phyloP scores from a whole-genome alignment of 2,797 vertebrate genomes.

The Bryconaethiops microstoma region DNA sequence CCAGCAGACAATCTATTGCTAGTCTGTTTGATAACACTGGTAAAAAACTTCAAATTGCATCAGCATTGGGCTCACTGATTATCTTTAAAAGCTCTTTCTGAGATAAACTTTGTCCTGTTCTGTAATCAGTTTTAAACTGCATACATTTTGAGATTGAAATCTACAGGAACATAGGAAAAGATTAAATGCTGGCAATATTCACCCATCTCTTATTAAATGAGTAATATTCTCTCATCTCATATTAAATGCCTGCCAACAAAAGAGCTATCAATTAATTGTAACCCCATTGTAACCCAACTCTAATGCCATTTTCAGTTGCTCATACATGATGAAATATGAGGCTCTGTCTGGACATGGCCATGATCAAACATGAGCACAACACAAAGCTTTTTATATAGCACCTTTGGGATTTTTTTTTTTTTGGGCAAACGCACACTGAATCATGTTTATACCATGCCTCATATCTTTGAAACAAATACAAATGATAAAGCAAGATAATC shows the following conservation, averaged over 20 bases:
- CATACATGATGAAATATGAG: not conserved
- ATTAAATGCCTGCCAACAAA: slow-evolving; percentile 16
- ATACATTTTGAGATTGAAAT: too few species aligned
- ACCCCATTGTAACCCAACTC: not conserved
- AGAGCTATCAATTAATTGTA: slow-evolving; percentile 22
- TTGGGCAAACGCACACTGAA: too few species aligned
- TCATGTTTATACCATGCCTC: not conserved
- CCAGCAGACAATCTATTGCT: not conserved
- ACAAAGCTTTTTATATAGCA: not conserved
- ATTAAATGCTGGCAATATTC: not conserved
- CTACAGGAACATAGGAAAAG: too few species aligned
- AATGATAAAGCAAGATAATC: not conserved
- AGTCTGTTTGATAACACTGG: not conserved
- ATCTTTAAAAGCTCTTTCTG: not conserved
- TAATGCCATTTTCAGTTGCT: not conserved
- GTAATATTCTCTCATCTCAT: not conserved
- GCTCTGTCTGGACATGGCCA: not conserved
- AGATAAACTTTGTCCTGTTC: not conserved
- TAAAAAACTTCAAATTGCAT: not conserved
- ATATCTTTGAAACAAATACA: not conserved
- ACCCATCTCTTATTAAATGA: not conserved
- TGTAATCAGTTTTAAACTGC: too few species aligned
- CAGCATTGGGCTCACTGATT: not conserved
- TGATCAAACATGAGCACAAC: not conserved
- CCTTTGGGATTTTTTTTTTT: not conserved